Evolutionary conservation across 2,113 vertebrate species (phyloP), one percentile per base, ranked within the genome.

Genomic region (Coptodon rendalli): DNA sequence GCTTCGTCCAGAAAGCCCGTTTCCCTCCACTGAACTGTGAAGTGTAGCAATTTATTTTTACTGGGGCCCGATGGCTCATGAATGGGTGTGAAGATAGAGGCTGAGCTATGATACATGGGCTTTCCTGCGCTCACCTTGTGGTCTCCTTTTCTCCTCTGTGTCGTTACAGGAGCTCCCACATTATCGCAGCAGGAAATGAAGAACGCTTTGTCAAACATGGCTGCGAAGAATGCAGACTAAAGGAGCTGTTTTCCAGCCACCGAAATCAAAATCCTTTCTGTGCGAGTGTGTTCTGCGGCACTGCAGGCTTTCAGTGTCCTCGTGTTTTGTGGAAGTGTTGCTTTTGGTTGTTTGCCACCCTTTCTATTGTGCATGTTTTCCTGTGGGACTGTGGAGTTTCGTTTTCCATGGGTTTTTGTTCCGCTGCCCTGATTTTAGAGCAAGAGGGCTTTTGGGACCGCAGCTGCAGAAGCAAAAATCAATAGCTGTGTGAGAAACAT

Each of bases 21-120:
- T 93, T 91, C 85, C 85, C 92, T 94, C 91, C 87, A 91, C 76
- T 93, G 95, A 95, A 89, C 93, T 90, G 94, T 94, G 91, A 95
- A 94, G 92, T 90, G 86, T 92, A 91, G 92, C 89, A 89, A 92
- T 95, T 93, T 90, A 84, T 84, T 92, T 92, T 91, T 89, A 91
- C 83, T 81, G 48, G 73, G 81, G 82, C 57, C 80, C 81, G 87
- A 89, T 93, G 85, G 91, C 89, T 92, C 56, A 17, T 89, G 88
- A 92, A 93, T 63, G 86, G 87, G 63, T 80, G 88, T 61, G 86
- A 84, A 92, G 94, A 93, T 89, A 84, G 56, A 19, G 29, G 80
- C 61, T 52, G 38, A n/a, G 78, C 91, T 84, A 80, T 92, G 92
- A 93, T 93, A 93, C 89, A 92, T 76, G 81, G 94, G 82, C 83